Evolutionary conservation across 2,113 vertebrate genomes (phyloP).

Genomic region (Dipodomys stephensi): DNA sequence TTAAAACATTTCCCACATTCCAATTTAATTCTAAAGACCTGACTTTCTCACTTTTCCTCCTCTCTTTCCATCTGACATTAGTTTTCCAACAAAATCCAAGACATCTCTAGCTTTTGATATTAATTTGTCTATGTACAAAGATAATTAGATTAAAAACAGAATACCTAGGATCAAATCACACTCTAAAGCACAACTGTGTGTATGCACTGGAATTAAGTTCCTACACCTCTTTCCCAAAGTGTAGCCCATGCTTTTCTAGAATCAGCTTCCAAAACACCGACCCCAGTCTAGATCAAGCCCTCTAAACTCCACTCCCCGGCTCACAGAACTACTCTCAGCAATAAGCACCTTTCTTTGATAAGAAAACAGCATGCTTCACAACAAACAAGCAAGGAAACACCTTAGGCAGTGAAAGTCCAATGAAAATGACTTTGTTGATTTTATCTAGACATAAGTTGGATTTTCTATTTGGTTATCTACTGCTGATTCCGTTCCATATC

Average conservation of each 20-base stretch:
- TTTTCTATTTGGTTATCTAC: not conserved
- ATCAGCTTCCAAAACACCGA: not conserved
- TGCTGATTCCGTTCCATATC: not conserved
- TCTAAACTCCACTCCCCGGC: no score
- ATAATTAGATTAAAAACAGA: not conserved
- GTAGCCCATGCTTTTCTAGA: not conserved
- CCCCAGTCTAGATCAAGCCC: not conserved
- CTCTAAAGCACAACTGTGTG: not conserved
- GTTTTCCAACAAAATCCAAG: not conserved
- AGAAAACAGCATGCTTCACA: slow-evolving; percentile 27
- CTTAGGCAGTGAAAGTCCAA: not conserved
- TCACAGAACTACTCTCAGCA: not conserved
- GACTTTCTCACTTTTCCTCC: not conserved
- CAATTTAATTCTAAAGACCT: slow-evolving; percentile 13
- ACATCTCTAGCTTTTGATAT: not conserved
- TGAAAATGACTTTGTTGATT: not conserved
- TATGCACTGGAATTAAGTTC: not conserved
- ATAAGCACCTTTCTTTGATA: not conserved
- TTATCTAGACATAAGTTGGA: slow-evolving; percentile 17
- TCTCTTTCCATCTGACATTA: not conserved
- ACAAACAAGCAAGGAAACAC: not conserved
- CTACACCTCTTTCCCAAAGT: not conserved
- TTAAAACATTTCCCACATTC: not conserved
- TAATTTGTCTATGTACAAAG: not conserved
- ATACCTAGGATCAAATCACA: not conserved